phyloP scores from a whole-genome alignment of 2,888 invertebrate species.

The Melinopterus prodromus region DNA sequence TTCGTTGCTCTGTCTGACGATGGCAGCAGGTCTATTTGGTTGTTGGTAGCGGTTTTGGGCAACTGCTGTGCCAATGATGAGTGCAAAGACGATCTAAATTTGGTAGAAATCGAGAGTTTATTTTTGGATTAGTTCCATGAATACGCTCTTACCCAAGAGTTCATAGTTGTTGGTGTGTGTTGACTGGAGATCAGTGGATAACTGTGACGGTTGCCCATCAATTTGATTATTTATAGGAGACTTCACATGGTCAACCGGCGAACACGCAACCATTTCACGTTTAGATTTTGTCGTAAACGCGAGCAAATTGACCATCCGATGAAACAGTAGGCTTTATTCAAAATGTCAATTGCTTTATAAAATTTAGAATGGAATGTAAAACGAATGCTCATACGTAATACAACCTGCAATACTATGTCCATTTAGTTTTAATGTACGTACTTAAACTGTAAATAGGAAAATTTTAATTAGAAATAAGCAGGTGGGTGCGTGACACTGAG shows the following conservation, averaged over 20 bases:
- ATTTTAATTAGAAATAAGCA: too few species aligned
- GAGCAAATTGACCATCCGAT: background rate
- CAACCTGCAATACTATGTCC: too few species aligned
- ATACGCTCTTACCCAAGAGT: slow-evolving; percentile 32
- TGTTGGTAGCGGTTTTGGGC: slow-evolving; percentile 30
- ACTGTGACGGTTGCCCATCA: slow-evolving; percentile 13
- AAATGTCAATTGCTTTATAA: background rate
- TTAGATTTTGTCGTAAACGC: background rate
- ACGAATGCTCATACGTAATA: too few species aligned
- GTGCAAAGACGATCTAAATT: slow-evolving; percentile 29
- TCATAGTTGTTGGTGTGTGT: slow-evolving; percentile 28
- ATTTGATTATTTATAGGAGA: slow-evolving; percentile 27
- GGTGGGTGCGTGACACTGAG: too few species aligned
- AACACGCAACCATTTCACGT: slow-evolving; percentile 23
- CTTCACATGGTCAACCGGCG: slow-evolving; percentile 25
- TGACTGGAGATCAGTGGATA: slow-evolving; percentile 17
- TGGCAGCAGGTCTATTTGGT: slow-evolving; percentile 23
- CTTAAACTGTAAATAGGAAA: too few species aligned
- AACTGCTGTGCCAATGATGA: slow-evolving; percentile 17
- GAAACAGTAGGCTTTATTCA: slow-evolving; percentile 12
- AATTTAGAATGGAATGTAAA: background rate
- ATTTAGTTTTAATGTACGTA: too few species aligned
- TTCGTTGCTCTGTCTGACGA: slow-evolving; percentile 30
- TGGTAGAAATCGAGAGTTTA: background rate
- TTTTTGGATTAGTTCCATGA: background rate